These are phyloP conservation scores for Caenorhabditis sp. DNA, from an alignment of 2,888 invertebrate genomes.

Conservation along the genomic window DNA sequence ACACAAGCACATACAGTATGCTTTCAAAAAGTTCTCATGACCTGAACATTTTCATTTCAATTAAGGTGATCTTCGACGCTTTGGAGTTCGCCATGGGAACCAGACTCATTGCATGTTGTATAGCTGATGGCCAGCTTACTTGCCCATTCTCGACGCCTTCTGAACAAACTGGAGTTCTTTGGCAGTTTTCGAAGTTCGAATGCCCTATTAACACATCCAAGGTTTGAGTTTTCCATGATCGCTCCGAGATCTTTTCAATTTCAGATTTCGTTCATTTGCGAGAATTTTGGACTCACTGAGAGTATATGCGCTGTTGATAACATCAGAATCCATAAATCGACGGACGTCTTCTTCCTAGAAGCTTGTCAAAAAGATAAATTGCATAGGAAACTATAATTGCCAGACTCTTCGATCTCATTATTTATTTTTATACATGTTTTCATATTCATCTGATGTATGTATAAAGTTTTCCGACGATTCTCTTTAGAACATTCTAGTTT, in stretches of 20 bases:
- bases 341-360: conserved; percentile 76
- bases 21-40: neutral
- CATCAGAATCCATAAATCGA: conserved; percentile 73
- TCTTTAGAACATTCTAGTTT: neutral
- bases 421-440: conserved; percentile 16
- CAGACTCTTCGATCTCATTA: conserved; percentile 36
- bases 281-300: conserved; percentile 73
- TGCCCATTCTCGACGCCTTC: conserved; percentile 70
- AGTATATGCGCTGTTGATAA: conserved; percentile 78
- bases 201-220: conserved; percentile 67
- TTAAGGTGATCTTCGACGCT: conserved; percentile 72
- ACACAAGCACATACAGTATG: conserved; percentile 69
- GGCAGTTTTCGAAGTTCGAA: conserved; percentile 74
- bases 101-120: conserved; percentile 72
- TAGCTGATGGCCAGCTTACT: conserved; percentile 51
- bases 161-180: conserved; percentile 65
- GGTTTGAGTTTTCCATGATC: conserved; percentile 16
- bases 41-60: neutral
- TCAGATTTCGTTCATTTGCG: conserved; percentile 79
- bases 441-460: neutral
- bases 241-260: neutral
- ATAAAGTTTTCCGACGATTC: neutral
- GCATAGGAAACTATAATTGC: conserved; percentile 34
- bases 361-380: conserved; percentile 74
- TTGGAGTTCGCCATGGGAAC: conserved; percentile 68